Conservation (phyloP, 30 jellyfish, hydroid and myxozoan genomes). For the Sanderia malayensis region DNA sequence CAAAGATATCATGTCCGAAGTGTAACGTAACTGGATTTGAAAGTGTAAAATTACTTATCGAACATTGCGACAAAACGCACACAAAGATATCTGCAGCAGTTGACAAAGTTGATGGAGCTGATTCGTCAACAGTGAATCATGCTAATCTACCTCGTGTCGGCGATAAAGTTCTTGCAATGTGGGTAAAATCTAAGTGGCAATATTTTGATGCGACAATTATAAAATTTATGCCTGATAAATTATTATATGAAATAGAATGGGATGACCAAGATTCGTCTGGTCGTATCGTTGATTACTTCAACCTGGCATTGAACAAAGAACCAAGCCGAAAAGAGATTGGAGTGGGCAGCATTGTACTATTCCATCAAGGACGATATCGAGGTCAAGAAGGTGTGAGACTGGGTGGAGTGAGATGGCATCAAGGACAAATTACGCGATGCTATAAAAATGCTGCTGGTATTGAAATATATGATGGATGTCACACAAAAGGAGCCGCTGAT, state of each 20-base stretch:
- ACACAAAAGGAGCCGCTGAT: slow-evolving; percentile 65
- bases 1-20: slow-evolving; percentile 49
- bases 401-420: slow-evolving; percentile 87
- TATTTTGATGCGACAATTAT: slow-evolving; percentile 74
- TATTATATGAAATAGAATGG: slow-evolving; percentile 83
- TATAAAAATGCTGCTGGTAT: slow-evolving; percentile 24
- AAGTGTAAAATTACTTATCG: slow-evolving; percentile 26
- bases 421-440: slow-evolving; percentile 53
- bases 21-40: slow-evolving; percentile 42
- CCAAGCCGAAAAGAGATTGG: slow-evolving; percentile 70
- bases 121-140: not conserved
- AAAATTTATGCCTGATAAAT: slow-evolving; percentile 41
- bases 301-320: slow-evolving; percentile 67
- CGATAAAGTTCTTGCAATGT: slow-evolving; percentile 75
- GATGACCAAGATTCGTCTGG: slow-evolving; percentile 90
- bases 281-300: slow-evolving; percentile 70
- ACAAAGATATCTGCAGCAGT: not conserved
- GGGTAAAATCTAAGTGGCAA: slow-evolving; percentile 85
- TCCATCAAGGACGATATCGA: slow-evolving; percentile 61
- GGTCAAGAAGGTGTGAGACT: slow-evolving; percentile 30
- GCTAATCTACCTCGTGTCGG: slow-evolving; percentile 50
- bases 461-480: slow-evolving; percentile 61
- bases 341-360: slow-evolving; percentile 66
- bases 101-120: not conserved
- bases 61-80: slow-evolving; percentile 27